These are phyloP conservation scores for Mixornis gularis DNA, from an alignment of 2,113 vertebrate genomes.

Conservation along the genomic window DNA sequence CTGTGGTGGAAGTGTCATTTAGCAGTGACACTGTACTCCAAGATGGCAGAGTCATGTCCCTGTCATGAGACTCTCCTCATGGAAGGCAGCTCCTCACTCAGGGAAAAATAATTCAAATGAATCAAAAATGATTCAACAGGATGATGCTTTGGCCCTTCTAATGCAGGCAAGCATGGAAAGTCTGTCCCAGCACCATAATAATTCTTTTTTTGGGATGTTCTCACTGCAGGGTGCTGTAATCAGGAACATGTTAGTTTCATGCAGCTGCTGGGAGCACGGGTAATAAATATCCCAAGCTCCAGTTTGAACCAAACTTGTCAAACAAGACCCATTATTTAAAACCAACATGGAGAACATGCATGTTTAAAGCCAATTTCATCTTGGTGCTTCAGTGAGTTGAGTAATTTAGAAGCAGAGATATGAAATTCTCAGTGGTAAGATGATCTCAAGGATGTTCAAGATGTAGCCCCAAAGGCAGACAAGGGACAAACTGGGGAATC, in stretches of 20 bases:
- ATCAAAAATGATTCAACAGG: background rate
- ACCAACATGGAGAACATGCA: rapidly evolving
- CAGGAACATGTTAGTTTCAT: background rate
- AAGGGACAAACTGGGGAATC: background rate
- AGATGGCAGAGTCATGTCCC: background rate
- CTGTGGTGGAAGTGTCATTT: background rate
- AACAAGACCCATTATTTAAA: background rate
- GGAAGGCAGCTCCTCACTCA: background rate
- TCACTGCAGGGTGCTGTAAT: background rate
- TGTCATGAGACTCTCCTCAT: background rate
- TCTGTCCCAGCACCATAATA: background rate
- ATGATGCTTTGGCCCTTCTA: background rate
- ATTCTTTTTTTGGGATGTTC: background rate
- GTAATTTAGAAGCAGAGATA: background rate
- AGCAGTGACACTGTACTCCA: background rate
- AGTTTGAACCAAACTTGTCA: background rate
- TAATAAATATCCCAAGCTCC: background rate
- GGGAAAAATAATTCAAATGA: background rate
- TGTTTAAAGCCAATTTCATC: background rate
- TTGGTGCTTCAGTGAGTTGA: background rate
- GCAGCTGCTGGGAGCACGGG: background rate
- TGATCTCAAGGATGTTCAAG: background rate
- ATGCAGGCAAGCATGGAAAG: background rate
- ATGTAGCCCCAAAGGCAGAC: background rate
- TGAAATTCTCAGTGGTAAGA: background rate